These are phyloP conservation scores for Sinhomidia bicolor DNA, from an alignment of 2,888 invertebrate species.

Conservation along the genomic window DNA sequence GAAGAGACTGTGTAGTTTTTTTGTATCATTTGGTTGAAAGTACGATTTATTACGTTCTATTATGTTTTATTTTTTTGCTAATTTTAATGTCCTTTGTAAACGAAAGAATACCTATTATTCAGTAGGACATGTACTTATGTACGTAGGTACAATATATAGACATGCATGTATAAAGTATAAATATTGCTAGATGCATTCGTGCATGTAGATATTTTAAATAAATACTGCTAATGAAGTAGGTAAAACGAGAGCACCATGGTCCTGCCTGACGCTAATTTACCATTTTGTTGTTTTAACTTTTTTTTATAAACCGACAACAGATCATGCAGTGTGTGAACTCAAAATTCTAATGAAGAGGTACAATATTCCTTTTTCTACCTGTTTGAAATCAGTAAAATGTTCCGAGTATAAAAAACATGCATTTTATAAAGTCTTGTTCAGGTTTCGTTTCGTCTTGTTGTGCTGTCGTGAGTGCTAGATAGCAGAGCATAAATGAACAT, in stretches of 20 bases:
- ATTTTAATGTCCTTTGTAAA: too few species aligned
- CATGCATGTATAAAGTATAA: too few species aligned
- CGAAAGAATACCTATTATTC: too few species aligned
- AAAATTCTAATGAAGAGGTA: conserved; percentile 34
- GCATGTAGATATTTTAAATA: not conserved
- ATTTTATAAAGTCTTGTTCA: not conserved
- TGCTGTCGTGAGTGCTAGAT: not conserved
- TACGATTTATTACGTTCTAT: too few species aligned
- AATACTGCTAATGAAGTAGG: not conserved
- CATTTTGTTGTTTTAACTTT: conserved; percentile 28
- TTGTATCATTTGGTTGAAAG: too few species aligned
- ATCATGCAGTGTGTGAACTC: conserved; percentile 34
- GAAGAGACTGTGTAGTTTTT: too few species aligned
- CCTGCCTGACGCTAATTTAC: not conserved
- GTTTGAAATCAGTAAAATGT: conserved; percentile 12
- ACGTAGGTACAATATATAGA: too few species aligned
- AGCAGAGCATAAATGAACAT: too few species aligned
- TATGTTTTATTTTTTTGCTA: too few species aligned
- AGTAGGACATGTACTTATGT: too few species aligned
- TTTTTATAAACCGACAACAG: conserved; percentile 39
- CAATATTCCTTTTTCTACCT: conserved; percentile 37
- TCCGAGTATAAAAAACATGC: not conserved
- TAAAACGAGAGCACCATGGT: conserved; percentile 11
- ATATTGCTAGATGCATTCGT: too few species aligned
- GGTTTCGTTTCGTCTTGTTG: conserved; percentile 32